A percentile compares a stretch with the other conserved stretches of the same genome.
Evolutionary conservation across 2,113 vertebrate species (phyloP).

Genomic region (Pteropus alecto): DNA sequence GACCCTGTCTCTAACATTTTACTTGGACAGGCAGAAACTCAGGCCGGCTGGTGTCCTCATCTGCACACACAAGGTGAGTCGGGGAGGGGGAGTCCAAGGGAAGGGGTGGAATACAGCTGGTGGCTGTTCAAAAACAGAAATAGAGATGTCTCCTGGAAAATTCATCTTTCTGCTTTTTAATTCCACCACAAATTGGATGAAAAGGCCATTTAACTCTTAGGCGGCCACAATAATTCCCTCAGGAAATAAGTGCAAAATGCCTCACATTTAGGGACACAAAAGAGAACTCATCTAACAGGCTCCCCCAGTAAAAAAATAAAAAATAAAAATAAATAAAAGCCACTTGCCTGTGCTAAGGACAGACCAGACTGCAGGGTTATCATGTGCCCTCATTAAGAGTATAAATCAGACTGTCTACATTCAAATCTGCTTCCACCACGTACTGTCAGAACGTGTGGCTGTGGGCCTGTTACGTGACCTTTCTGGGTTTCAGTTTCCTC

Average conservation of each 20-base stretch:
- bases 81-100: rapidly evolving
- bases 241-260: not conserved
- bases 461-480: not conserved
- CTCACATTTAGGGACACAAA: not conserved
- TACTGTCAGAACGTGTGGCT: not conserved
- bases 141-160: not conserved
- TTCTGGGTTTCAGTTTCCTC: not conserved
- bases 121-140: not conserved
- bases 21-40: not conserved
- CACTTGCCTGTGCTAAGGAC: no score
- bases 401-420: not conserved
- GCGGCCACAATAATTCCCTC: not conserved
- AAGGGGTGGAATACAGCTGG: not conserved
- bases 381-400: rapidly evolving
- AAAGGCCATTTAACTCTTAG: not conserved
- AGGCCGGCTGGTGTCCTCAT: not conserved
- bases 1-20: not conserved
- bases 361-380: not conserved
- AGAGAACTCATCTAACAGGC: not conserved
- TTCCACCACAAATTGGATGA: not conserved
- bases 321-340: no score
- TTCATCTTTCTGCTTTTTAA: not conserved
- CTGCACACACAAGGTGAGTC: not conserved
- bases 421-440: not conserved
- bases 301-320: not conserved